Percentiles rank a stretch among this genome's conserved stretches.
Conservation (phyloP, 2,888 invertebrate species). For the Dichetophora obliterata region DNA sequence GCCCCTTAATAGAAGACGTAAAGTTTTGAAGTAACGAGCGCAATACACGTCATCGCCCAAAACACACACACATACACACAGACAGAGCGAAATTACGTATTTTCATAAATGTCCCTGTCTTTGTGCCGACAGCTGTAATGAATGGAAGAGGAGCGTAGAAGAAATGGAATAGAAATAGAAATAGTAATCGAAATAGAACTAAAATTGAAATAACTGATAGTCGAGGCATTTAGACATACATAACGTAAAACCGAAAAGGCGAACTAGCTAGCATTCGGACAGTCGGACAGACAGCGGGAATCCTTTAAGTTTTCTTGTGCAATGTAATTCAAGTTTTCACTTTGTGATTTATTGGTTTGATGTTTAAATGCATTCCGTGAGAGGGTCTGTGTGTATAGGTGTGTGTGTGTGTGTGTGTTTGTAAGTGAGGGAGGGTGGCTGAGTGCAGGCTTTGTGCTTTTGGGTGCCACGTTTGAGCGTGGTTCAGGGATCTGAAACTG, state of each 20-base stretch:
- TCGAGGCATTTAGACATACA: slow-evolving; percentile 48
- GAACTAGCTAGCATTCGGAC: slow-evolving; percentile 37
- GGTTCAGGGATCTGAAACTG: slow-evolving; percentile 5
- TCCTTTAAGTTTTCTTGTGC: slow-evolving; percentile 58
- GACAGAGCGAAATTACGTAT: slow-evolving; percentile 7
- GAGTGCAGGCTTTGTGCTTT: neutral
- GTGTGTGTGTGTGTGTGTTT: neutral
- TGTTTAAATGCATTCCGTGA: slow-evolving; percentile 63
- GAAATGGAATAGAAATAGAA: slow-evolving; percentile 16
- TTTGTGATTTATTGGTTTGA: slow-evolving; percentile 64
- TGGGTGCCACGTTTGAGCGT: neutral
- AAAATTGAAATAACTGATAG: slow-evolving; percentile 21
- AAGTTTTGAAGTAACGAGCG: slow-evolving; percentile 10
- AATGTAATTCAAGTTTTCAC: slow-evolving; percentile 62
- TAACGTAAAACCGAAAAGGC: neutral
- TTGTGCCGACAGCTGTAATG: slow-evolving; percentile 41
- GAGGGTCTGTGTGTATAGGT: slow-evolving; percentile 41
- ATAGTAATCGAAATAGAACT: neutral
- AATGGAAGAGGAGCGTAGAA: slow-evolving; percentile 3
- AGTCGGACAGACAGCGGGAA: slow-evolving; percentile 54
- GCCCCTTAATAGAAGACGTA: slow-evolving; percentile 4
- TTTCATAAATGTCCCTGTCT: slow-evolving; percentile 47
- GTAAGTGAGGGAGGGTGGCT: neutral
- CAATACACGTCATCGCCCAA: slow-evolving; percentile 3
- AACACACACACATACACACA: neutral